Conservation (phyloP, 2,113 vertebrate species). For the Agapornis roseicollis region DNA sequence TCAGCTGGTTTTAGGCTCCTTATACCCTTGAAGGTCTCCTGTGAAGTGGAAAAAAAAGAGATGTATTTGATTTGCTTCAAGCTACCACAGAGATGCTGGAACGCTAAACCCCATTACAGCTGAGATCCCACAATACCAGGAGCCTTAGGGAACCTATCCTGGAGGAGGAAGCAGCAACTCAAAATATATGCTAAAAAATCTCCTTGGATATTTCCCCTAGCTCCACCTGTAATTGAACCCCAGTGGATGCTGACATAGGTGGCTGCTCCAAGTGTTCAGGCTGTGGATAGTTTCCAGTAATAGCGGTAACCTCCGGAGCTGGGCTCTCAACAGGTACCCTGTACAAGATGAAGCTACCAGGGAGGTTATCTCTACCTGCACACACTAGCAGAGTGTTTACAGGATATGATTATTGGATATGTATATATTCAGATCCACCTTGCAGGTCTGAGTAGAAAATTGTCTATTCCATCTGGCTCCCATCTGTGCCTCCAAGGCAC, state of each 20-base stretch:
- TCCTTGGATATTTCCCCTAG: background rate
- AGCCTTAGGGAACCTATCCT: background rate
- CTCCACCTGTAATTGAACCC: background rate
- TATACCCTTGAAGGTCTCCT: background rate
- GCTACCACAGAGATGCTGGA: background rate
- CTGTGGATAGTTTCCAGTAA: rapidly evolving
- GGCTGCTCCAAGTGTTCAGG: rapidly evolving
- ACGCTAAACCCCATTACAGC: background rate
- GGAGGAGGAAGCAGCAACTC: background rate
- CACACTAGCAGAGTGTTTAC: rapidly evolving
- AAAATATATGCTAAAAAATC: rapidly evolving
- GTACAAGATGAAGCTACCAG: rapidly evolving
- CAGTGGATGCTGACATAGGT: rapidly evolving
- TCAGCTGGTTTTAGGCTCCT: background rate
- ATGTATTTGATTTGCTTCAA: background rate
- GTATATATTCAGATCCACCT: background rate
- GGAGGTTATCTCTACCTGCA: background rate
- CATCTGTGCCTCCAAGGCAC: background rate
- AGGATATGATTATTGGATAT: rapidly evolving
- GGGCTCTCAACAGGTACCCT: rapidly evolving
- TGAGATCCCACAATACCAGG: background rate
- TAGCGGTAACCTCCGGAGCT: background rate
- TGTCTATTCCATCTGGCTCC: background rate
- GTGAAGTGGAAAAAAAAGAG: background rate
- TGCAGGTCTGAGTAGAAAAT: background rate